Evolutionary conservation across 2,888 invertebrate genomes (phyloP), one percentile per base, ranked within the genome.

Genomic region (Nemoura dubitans): DNA sequence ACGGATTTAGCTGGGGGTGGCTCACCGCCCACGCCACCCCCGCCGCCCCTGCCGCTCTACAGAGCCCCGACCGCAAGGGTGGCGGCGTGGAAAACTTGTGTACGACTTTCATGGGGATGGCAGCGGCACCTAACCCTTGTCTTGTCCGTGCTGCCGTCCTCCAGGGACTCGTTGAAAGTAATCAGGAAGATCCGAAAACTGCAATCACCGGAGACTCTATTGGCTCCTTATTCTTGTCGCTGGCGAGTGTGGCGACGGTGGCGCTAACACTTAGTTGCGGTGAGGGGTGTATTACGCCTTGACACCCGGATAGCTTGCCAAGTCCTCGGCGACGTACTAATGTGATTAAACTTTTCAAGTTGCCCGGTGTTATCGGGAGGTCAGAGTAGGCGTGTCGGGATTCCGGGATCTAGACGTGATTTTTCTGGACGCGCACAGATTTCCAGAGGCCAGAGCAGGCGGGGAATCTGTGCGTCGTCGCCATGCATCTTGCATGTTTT

Each of bases 1-100:
- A 76, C 59, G 59, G 84, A 25, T 84, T 84, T 84, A 84, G 27
- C 84, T n/a, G 83, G 43, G 43, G 26, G 26, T 83, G 36, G 36
- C 10, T 36, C 10, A 25, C 81, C 30, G 29, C 28, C 81, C n/a
- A 7, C 25, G 80, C 80, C 80, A 80, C 36, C 36, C 36, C 36
- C 36, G 5, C 36, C 36, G 5, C 36, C 36, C n/a, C n/a, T n/a
- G n/a, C n/a, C n/a, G n/a, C n/a, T n/a, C n/a, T n/a, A n/a, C 3
- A 36, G 36, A 36, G 36, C 21, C 59, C 14, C 59, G 59, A 59
- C 59, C 59, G 21, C 59, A 2, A 59, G 59, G 36, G 36, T 36
- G 3, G 59, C 21, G 59, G 59, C 59, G 59, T 21, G 59, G 59
- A 7, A 59, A 59, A 59, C 59, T 59, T 59, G 59, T 59, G 59